Evolutionary conservation across 2,797 vertebrate genomes (phyloP).

Genomic region (Scolopax rusticola): DNA sequence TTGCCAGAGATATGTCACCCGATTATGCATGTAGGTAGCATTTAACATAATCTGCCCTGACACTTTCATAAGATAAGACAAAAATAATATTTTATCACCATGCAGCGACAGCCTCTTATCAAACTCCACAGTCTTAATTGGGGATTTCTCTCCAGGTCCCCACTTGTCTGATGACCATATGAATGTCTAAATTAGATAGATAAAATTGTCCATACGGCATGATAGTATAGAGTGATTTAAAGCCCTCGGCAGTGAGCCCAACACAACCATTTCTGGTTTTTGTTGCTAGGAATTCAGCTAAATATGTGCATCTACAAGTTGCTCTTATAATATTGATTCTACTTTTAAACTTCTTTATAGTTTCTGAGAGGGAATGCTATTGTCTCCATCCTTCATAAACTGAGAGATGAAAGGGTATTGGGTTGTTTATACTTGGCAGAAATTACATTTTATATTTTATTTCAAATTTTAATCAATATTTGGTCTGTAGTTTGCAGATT

Average conservation of each 20-base stretch:
- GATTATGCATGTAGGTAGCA: conserved; percentile 1
- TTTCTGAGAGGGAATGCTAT: background rate
- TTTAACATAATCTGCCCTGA: conserved; percentile 1
- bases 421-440: background rate
- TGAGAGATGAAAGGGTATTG: background rate
- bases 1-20: conserved; percentile 41
- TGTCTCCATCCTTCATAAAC: background rate
- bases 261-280: conserved; percentile 28
- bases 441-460: background rate
- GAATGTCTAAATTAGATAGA: conserved; percentile 60
- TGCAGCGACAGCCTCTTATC: conserved; percentile 42
- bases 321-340: background rate
- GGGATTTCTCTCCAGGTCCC: conserved; percentile 52
- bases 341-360: background rate
- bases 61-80: background rate
- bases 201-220: conserved; percentile 25
- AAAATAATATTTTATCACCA: conserved; percentile 16
- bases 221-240: conserved; percentile 33
- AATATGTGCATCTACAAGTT: background rate
- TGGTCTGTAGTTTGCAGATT: background rate
- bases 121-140: conserved; percentile 66
- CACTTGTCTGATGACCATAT: conserved; percentile 62
- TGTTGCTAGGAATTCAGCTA: background rate
- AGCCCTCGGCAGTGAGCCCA: conserved; percentile 10
- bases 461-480: conserved; percentile 14